Base-by-base conservation (phyloP, 1,140 invertebrate genomes). In the Leptinotarsa lineolata region DNA sequence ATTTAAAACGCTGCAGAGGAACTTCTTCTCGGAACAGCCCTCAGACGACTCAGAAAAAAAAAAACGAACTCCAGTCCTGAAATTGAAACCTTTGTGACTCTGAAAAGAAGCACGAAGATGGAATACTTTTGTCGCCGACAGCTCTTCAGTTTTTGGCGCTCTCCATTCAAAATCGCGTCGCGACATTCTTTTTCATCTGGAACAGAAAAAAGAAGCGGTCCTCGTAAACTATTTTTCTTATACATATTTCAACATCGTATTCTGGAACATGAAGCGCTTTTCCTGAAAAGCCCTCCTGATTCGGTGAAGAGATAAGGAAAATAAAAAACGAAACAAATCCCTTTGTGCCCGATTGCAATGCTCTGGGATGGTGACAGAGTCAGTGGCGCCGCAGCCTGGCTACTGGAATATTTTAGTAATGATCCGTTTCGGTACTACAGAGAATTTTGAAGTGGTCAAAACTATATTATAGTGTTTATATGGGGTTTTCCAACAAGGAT, bases 211-310 rank as follows among this genome's bases (percentile, higher is more conserved):
- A 54, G 48, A 54, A 54, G 15, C 48, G 64, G 64, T 39, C 39
- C 30, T 39, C 15, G 30, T 66, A 66, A 66, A 66, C 64, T 66
- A 66, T 66, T 66, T 66, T 39, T 30, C 64, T 66, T 66, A 66
- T 66, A 66, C 22, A 64, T 39, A 66, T 66, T 66, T 66, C 64
- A 66, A 66, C 64, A 66, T 66, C 64, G 39, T 66, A 66, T 66
- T 66, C 39, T 44, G 64, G 39, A 66, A 66, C 64, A 66, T 66
- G 64, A 24, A 18, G 64, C 64, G n/a, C 22, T 44, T 66, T 24
- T 13, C 64, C 39, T 66, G 22, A 66, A 66, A 66, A 66, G 64
- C 64, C 64, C 64, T 66, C 44, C 64, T 66, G 64, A 66, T 66
- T 30, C 39, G 44, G 64, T 39, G 64, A 66, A 66, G 64, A 66